phyloP scores from a whole-genome alignment of 2,797 vertebrate species.

The Vipera ursinii region DNA sequence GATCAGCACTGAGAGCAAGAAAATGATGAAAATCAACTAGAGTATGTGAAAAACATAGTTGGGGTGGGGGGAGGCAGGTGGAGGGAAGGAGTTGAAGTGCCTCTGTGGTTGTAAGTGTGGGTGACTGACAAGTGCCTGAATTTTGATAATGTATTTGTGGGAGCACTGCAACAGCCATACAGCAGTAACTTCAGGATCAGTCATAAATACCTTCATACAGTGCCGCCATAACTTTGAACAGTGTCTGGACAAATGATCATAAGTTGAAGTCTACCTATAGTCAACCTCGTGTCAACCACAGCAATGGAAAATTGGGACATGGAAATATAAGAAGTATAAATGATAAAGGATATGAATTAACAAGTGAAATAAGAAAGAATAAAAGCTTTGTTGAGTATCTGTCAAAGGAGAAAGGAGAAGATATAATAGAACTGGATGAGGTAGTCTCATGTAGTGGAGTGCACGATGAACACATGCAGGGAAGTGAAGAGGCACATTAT shows the following conservation, averaged over 20 bases:
- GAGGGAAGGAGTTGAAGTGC: neutral
- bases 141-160: neutral
- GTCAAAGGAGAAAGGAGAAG: neutral
- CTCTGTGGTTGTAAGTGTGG: neutral
- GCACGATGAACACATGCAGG: neutral
- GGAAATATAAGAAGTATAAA: neutral
- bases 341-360: neutral
- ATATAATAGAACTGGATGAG: neutral
- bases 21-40: neutral
- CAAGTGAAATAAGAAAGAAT: neutral
- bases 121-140: neutral
- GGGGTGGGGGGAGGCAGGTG: neutral
- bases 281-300: neutral
- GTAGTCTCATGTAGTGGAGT: neutral
- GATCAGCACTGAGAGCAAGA: neutral
- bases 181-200: neutral
- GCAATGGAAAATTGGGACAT: neutral
- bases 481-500: neutral
- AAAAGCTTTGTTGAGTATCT: neutral
- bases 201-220: neutral
- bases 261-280: neutral
- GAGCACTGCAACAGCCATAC: neutral
- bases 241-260: neutral
- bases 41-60: neutral
- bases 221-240: neutral